Evolutionary conservation across 2,113 vertebrate genomes (phyloP).

Genomic region (Nothocercus nigrocapillus): DNA sequence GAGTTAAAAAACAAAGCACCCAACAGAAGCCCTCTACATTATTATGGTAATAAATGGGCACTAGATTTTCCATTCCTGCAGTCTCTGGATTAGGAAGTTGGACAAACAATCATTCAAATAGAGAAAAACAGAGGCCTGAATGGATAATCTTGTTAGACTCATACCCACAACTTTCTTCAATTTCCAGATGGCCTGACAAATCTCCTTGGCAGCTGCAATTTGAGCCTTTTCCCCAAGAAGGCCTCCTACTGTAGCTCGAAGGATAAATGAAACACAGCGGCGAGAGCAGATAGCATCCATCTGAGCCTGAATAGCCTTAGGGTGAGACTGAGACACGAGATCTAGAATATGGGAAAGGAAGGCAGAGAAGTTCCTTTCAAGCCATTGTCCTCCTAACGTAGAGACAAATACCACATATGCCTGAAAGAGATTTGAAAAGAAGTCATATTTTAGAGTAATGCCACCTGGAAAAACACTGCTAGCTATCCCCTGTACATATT

Average conservation of each 20-base stretch:
- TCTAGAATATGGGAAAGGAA: constrained; percentile 87
- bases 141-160: constrained; percentile 60
- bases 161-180: constrained; percentile 89
- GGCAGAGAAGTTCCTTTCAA: constrained; percentile 87
- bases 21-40: background rate
- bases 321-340: constrained; percentile 84
- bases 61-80: background rate
- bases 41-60: constrained; percentile 16
- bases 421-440: constrained; percentile 78
- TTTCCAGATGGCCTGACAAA: constrained; percentile 84
- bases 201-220: constrained; percentile 87
- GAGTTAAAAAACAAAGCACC: constrained; percentile 3
- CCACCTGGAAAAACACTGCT: background rate
- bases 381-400: constrained; percentile 86
- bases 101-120: constrained; percentile 45
- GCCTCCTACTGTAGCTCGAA: constrained; percentile 86
- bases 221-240: constrained; percentile 95
- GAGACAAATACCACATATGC: constrained; percentile 91
- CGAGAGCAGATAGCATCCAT: constrained; percentile 81
- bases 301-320: constrained; percentile 81
- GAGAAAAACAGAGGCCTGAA: constrained; percentile 9
- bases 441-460: constrained; percentile 6
- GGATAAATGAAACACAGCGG: constrained; percentile 89
- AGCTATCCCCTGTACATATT: background rate
- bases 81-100: background rate